These are phyloP conservation scores for Medauroidea extradentata DNA, from an alignment of 1,140 invertebrate genomes.

Conservation along the genomic window DNA sequence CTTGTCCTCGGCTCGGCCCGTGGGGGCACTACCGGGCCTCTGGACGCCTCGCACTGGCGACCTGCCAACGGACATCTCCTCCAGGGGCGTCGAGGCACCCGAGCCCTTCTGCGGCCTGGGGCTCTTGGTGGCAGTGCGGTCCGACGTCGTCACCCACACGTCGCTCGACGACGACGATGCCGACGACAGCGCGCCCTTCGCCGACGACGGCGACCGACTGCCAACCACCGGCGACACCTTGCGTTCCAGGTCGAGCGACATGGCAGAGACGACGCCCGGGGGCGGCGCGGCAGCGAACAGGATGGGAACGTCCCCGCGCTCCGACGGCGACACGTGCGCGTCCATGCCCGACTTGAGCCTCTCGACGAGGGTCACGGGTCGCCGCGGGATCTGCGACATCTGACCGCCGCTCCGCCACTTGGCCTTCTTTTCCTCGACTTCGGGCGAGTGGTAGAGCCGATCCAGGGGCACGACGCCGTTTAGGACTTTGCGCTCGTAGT, in stretches of 20 bases:
- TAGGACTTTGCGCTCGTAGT: slow-evolving; percentile 1
- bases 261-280: too few relatives aligned
- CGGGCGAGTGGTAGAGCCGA: background rate
- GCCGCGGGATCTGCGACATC: slow-evolving; percentile 8
- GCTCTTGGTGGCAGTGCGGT: slow-evolving; percentile 47
- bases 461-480: background rate
- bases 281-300: too few relatives aligned
- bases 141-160: slow-evolving; percentile 51
- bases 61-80: slow-evolving; percentile 2
- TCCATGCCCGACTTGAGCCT: slow-evolving; percentile 9
- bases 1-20: slow-evolving; percentile 34
- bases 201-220: slow-evolving; percentile 38
- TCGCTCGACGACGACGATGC: slow-evolving; percentile 53
- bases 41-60: slow-evolving; percentile 3
- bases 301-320: too few relatives aligned
- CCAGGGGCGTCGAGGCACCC: slow-evolving; percentile 45
- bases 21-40: slow-evolving; percentile 52
- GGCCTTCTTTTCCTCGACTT: slow-evolving; percentile 5
- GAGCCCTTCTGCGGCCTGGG: slow-evolving; percentile 48
- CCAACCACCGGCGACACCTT: slow-evolving; percentile 44
- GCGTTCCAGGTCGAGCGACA: slow-evolving; percentile 18
- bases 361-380: slow-evolving; percentile 1
- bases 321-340: background rate
- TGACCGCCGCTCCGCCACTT: slow-evolving; percentile 5
- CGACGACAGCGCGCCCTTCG: slow-evolving; percentile 31